Base-by-base conservation (phyloP, 2,888 invertebrate genomes). In the Stenolophus ochropezus region DNA sequence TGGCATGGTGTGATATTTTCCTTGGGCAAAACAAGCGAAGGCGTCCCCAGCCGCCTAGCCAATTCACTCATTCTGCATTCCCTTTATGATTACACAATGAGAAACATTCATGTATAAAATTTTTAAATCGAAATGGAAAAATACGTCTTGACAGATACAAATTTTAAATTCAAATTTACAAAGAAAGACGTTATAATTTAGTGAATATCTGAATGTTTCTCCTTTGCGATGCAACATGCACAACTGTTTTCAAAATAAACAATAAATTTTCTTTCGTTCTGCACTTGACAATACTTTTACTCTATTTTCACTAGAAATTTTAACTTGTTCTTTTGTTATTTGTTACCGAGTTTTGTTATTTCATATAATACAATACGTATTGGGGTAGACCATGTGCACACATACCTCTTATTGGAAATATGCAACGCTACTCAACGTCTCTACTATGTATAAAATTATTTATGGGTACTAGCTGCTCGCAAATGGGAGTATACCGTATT, bases 141-240 rank as follows among this genome's bases (percentile, higher is more conserved):
- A 69, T 69, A 69, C 21, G 33, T n/a, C 33, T 69, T 69, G 65
- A 69, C 33, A 69, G 27, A 69, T 33, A 69, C 65, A 69, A 69
- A 69, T 69, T 69, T 69, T 69, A 69, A 69, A 69, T 69, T 69
- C 33, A 69, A 69, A 69, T 61, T 61, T 61, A 69, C 65, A 69
- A 69, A 69, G 65, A 69, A 69, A 33, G 65, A 69, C 65, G 33
- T 69, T 69, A 69, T 69, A 33, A 69, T 69, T 69, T 69, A 69
- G 65, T 33, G 65, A 33, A 33, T 69, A 69, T 69, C 65, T 27
- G 65, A 69, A 65, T 27, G 27, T 69, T 69, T 69, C 33, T 69
- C 33, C 56, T 69, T 69, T 69, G 33, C 33, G 65, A 69, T 69
- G 61, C 61, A 61, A 14, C 14, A 61, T 61, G 33, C 65, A 61